Base-by-base conservation (phyloP, 2,113 vertebrate genomes). In the Zosterops hypoxanthus region DNA sequence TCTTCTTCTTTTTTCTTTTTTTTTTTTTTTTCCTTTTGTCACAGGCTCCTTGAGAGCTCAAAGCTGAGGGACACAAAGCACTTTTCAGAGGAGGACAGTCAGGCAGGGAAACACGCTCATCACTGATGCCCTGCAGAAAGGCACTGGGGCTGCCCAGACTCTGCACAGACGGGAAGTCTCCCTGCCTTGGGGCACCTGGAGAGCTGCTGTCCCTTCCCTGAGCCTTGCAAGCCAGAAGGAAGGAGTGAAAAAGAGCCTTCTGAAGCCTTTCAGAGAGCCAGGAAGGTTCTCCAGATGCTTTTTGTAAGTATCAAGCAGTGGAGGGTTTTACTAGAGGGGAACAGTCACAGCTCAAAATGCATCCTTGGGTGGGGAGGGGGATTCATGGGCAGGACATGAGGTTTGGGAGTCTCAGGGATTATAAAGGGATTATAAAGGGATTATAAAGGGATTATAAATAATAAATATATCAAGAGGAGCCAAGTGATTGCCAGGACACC, bases 151-250 rank as follows among this genome's bases (percentile, higher is more conserved):
- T 82, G 90, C 70, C 70, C 90, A 85, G 84, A 68, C 69, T 85
- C 91, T 16, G 78, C 50, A 26, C 82, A 93, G 94, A 92, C 24
- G 46, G 95, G 94, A 93, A 96, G 68, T 93, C 94, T 86, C 46
- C 0, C 88, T 72, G 92, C 88, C 86, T 95, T 96, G 92, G 91
- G 91, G 90, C 60, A 21, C 55, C 82, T 90, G 86, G 42, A 83
- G 88, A 6, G 2, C 29, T 56, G 76, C 44, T 86, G 71, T 63
- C 86, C 94, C 64, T 88, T 87, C 83, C 34, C 34, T 2, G 77
- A 86, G 84, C 21, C 77, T 94, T 25, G 31, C 70, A 57, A 93
- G 82, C 41, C 72, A 80, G 41, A 65, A 86, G 68, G 49, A 72
- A 68, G n/a, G 64, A 86, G 71, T n/a, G 28, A 96, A 88, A 95